These are phyloP conservation scores for Leptinotarsa lineolata DNA, from an alignment of 1,140 invertebrate species.

Conservation along the genomic window DNA sequence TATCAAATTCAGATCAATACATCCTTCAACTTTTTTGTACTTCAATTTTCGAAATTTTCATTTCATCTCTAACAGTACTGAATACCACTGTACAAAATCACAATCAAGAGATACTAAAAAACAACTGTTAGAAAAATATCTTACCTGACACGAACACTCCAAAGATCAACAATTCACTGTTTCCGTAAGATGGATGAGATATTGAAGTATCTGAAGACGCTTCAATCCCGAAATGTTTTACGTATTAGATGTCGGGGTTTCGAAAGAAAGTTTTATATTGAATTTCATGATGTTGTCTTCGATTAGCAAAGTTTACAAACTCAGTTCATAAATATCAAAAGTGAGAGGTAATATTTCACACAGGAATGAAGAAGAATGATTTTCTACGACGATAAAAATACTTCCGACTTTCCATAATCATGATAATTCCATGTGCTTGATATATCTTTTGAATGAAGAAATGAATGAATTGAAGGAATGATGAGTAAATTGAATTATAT, in stretches of 20 bases:
- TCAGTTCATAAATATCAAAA: neutral
- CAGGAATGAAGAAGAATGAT: neutral
- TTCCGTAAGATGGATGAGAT: neutral
- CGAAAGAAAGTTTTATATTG: neutral
- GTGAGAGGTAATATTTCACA: neutral
- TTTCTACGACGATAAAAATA: neutral
- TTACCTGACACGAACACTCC: neutral
- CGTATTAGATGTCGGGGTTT: neutral
- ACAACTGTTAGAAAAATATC: neutral
- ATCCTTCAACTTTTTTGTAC: too few species aligned
- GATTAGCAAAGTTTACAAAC: neutral
- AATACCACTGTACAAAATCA: too few species aligned
- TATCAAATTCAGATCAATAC: too few species aligned
- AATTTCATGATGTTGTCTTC: neutral
- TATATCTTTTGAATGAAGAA: too few species aligned
- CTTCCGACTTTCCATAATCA: neutral
- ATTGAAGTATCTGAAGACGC: neutral
- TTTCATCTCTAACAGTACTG: too few species aligned
- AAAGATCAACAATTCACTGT: neutral
- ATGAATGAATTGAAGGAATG: too few species aligned
- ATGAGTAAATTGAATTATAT: too few species aligned
- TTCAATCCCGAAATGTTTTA: slow-evolving; percentile 2
- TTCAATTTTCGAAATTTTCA: too few species aligned
- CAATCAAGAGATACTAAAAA: too few species aligned
- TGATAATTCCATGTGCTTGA: too few species aligned